Conservation (phyloP, 1,140 invertebrate genomes). For the Olivierus martensii region DNA sequence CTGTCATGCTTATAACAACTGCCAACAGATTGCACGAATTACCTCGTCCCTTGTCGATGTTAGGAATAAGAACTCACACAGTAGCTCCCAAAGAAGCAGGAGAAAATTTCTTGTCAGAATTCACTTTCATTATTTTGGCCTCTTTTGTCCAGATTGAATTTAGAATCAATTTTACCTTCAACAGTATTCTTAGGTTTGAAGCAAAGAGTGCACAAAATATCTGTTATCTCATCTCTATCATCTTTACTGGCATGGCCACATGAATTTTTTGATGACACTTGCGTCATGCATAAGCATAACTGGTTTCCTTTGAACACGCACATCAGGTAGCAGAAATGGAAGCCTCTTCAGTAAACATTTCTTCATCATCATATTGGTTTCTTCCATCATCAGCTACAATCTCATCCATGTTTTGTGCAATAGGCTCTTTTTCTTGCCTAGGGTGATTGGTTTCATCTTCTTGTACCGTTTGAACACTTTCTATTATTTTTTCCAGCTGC, state of each 20-base stretch:
- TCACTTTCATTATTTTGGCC: background rate
- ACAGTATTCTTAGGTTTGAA: background rate
- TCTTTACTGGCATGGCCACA: background rate
- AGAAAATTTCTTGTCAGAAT: background rate
- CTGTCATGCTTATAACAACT: background rate
- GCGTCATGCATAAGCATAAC: background rate
- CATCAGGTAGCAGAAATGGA: background rate
- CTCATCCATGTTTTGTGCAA: background rate
- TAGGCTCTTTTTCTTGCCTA: background rate
- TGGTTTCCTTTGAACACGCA: background rate
- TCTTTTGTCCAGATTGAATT: background rate
- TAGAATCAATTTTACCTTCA: background rate
- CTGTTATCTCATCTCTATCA: background rate
- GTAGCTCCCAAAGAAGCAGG: background rate
- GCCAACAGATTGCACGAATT: conserved; percentile 2
- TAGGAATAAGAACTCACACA: background rate
- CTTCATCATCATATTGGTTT: background rate
- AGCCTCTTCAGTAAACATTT: background rate
- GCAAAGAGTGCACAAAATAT: background rate
- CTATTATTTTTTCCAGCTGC: background rate
- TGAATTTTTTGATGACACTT: background rate
- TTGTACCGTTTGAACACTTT: background rate
- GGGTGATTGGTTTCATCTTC: background rate
- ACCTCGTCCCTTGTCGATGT: background rate
- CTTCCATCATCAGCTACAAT: background rate